Evolutionary conservation across 2,797 vertebrate genomes (phyloP).

Genomic region (Pipistrellus kuhlii): DNA sequence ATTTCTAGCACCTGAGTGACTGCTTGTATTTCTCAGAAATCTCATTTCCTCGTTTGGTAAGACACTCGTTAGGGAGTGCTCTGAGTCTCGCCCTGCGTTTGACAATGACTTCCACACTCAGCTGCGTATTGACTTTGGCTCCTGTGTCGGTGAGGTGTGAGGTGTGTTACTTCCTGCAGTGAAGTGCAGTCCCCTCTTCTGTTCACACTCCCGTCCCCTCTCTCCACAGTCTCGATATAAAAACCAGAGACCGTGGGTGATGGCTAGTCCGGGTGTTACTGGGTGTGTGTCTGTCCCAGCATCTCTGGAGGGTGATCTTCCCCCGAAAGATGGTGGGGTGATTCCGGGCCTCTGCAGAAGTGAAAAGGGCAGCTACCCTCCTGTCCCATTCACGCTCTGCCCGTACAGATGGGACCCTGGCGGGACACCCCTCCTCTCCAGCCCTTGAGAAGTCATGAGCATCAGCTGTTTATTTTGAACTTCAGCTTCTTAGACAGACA

Average conservation of each 20-base stretch:
- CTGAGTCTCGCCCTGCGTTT: neutral
- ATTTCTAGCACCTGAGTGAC: neutral
- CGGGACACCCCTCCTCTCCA: neutral
- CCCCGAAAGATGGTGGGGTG: neutral
- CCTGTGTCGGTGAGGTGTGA: neutral
- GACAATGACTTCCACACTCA: neutral
- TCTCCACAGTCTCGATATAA: neutral
- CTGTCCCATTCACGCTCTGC: neutral
- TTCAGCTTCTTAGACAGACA: neutral
- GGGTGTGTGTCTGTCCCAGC: neutral
- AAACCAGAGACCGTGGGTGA: neutral
- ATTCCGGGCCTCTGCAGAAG: neutral
- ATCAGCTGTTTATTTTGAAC: neutral
- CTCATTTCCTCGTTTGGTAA: neutral
- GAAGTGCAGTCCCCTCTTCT: neutral
- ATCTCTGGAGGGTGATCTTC: neutral
- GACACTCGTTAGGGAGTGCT: neutral
- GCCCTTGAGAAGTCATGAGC: neutral
- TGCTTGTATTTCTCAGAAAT: slow-evolving; percentile 24
- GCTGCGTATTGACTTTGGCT: too few species aligned
- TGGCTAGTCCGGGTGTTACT: neutral
- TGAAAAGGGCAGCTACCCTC: neutral
- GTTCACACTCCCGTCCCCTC: neutral
- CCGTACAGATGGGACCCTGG: neutral
- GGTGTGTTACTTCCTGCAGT: neutral